Base-by-base conservation (phyloP, 2,888 invertebrate genomes). In the Blastobasis lacticolella region DNA sequence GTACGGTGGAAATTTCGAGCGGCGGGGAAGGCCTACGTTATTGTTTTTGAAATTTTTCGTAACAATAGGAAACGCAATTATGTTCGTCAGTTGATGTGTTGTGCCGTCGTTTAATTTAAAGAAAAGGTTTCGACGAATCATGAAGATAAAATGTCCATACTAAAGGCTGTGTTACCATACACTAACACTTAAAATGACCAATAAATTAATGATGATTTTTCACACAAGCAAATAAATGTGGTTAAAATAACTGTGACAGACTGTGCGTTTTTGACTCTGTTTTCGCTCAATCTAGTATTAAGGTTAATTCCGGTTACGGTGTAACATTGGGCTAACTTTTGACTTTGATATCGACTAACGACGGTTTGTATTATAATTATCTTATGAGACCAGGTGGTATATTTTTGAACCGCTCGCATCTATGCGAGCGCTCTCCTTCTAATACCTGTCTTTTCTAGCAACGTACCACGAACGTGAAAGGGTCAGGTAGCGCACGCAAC, bases 281-380 rank as follows among this genome's bases (percentile, higher is more conserved):
- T 73, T 67, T 72, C 75, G 79, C 79, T 80, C 79, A 80, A 79
- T 69, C 54, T 76, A 78, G 75, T 54, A 62, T 61, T 75, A 76
- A 70, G 73, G 51, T 53, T 50, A 56, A 56, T 57, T 60, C 51
- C 51, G 50, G 53, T 50, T 54, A 50, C 54, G 58, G 59, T 65
- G 57, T 62, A 58, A 61, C 54, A n/a, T 53, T 51, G 40, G 37
- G 57, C 47, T 38, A 54, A 55, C 46, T 42, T 51, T 57, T 37
- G 45, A 41, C 36, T 41, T 48, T 23, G 23, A 48, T 40, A 7
- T 8, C 23, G 23, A 23, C 23, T 23, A 23, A 23, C 23, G 23
- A 23, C 23, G 23, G 23, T 23, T 23, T 23, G 23, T 23, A 23
- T 23, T 23, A 23, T 23, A 23, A 23, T 23, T 23, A 23, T 23